These are phyloP conservation scores for Leptinotarsa lineolata DNA, from an alignment of 1,140 invertebrate genomes.

Conservation along the genomic window DNA sequence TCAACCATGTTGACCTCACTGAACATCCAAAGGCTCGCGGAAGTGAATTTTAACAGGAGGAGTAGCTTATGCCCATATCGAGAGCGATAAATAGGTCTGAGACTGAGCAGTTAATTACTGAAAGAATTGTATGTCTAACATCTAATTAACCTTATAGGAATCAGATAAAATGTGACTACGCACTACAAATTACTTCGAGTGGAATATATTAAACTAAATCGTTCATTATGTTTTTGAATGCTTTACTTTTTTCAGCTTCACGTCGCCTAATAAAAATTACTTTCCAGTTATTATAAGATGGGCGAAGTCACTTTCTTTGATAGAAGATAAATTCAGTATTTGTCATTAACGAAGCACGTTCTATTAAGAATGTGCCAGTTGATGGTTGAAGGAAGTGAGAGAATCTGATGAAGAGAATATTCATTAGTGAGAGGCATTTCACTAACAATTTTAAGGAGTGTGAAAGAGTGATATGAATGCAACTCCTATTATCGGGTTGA, in stretches of 20 bases:
- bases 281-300: slow-evolving; percentile 21
- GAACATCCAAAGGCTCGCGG: background rate
- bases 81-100: slow-evolving; percentile 15
- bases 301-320: slow-evolving; percentile 23
- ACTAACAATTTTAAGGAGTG: too few relatives aligned
- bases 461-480: too few relatives aligned
- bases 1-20: background rate
- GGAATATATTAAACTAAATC: slow-evolving; percentile 27
- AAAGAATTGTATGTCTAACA: slow-evolving; percentile 23
- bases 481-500: too few relatives aligned
- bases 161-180: slow-evolving; percentile 24
- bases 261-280: slow-evolving; percentile 20
- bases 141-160: slow-evolving; percentile 26
- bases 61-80: slow-evolving; percentile 25
- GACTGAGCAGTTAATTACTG: slow-evolving; percentile 25
- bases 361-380: background rate
- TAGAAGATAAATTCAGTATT: slow-evolving; percentile 6
- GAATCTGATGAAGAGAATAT: background rate
- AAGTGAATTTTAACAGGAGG: slow-evolving; percentile 12
- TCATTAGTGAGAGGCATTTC: background rate
- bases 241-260: slow-evolving; percentile 20
- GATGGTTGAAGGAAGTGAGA: background rate
- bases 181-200: slow-evolving; percentile 23
- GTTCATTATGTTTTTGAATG: slow-evolving; percentile 12
- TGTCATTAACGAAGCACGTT: background rate